Evolutionary conservation across 1,140 invertebrate genomes (phyloP).

Genomic region (Drosophila jambulina): DNA sequence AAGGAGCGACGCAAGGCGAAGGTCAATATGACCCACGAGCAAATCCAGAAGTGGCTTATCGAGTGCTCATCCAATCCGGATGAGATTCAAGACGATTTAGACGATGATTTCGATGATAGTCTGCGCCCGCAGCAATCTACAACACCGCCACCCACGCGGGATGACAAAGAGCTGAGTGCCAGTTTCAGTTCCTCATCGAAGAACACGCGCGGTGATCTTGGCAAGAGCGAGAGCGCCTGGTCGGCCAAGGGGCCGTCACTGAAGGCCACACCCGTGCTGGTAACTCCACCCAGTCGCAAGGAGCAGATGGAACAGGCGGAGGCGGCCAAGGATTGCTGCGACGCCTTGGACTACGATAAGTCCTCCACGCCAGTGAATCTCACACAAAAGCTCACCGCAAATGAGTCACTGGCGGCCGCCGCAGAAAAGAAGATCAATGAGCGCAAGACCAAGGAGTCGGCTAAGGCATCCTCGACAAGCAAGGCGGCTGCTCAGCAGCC

Average conservation of each 20-base stretch:
- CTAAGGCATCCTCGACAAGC: conserved; percentile 21
- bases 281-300: conserved; percentile 31
- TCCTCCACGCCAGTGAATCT: conserved; percentile 68
- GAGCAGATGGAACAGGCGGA: conserved; percentile 29
- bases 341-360: conserved; percentile 60
- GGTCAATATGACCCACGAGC: conserved; percentile 90
- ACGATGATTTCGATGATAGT: conserved; percentile 84
- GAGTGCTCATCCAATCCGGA: conserved; percentile 87
- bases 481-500: conserved; percentile 12
- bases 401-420: conserved; percentile 19
- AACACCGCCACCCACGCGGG: conserved; percentile 71
- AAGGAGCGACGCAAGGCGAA: conserved; percentile 87
- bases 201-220: conserved; percentile 73
- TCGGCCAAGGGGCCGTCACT: conserved; percentile 80
- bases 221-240: conserved; percentile 82
- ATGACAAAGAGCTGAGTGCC: conserved; percentile 73
- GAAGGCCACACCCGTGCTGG: conserved; percentile 79
- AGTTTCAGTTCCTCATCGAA: conserved; percentile 81
- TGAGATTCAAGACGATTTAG: conserved; percentile 86
- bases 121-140: conserved; percentile 68
- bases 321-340: conserved; percentile 28
- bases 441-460: conserved; percentile 56
- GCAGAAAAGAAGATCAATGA: conserved; percentile 53
- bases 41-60: conserved; percentile 90
- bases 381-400: conserved; percentile 54